Base-by-base conservation (phyloP, 1,140 invertebrate species). In the Melitaea cinxia region DNA sequence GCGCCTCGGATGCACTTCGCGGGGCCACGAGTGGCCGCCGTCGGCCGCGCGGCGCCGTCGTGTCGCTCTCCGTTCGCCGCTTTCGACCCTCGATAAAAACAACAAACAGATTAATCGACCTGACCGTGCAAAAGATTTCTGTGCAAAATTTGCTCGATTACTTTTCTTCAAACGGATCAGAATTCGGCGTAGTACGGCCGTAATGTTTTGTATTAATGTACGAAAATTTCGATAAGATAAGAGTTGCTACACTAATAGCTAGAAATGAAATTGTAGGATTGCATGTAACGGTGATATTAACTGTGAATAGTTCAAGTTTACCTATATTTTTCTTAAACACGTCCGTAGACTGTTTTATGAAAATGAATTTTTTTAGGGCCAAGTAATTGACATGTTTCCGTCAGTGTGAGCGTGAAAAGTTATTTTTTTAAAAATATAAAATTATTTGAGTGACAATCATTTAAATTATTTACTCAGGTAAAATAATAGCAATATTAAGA, bases 61-160 rank as follows among this genome's bases (percentile, higher is more conserved):
- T 77, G 87, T 80, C 87, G 85, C 84, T 83, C 77, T 78, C 78
- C 80, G 82, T 75, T 80, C 75, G 72, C 78, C 77, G 75, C 82
- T 84, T 80, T 81, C 78, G 77, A 75, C 80, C 75, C 79, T 77
- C 75, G 83, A 83, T 88, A 87, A 88, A 88, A 88, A 90, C 86
- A 89, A 89, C 84, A 89, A 88, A 89, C 87, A 89, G 83, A 89
- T 87, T 82, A 86, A 87, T 88, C 80, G 82, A 84, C 80, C 78
- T 85, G 79, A 78, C 77, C 79, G 75, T 82, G 78, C 80, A 73
- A 78, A 80, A 73, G 73, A 75, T 76, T 73, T 71, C 72, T 77
- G 75, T 77, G 77, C 75, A 70, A 77, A 42, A 82, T 83, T 68
- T 64, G 61, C 55, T 66, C 55, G 71, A 70, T 79, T 77, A 74